Conservation (phyloP, 1,140 invertebrate genomes). For the Cyclargus thomasi region DNA sequence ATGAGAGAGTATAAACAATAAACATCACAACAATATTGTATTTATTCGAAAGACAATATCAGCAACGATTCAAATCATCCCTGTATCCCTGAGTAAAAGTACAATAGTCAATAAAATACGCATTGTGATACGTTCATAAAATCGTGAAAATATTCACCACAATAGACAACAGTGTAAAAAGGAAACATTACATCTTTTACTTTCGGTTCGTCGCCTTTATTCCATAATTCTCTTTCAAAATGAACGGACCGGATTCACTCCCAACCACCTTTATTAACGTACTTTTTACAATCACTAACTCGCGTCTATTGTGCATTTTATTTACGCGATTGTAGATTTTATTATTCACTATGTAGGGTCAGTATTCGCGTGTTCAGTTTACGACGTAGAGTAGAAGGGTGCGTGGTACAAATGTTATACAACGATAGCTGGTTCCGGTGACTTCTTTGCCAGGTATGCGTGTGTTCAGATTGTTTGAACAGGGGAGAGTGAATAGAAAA, state of each 20-base stretch:
- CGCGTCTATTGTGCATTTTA: constrained; percentile 14
- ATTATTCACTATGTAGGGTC: background rate
- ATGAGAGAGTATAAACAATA: too few species aligned
- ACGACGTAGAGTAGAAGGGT: constrained; percentile 14
- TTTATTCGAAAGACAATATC: background rate
- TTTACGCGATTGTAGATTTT: constrained; percentile 12
- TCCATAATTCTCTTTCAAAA: constrained; percentile 40
- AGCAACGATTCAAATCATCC: background rate
- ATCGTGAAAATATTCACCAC: constrained; percentile 15
- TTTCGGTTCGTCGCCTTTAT: constrained; percentile 34
- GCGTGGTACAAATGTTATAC: constrained; percentile 15
- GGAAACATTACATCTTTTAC: constrained; percentile 36
- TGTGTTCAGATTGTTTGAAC: constrained; percentile 21
- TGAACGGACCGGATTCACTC: constrained; percentile 26
- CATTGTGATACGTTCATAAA: constrained; percentile 1
- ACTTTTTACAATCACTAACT: constrained; percentile 27
- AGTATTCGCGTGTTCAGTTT: background rate
- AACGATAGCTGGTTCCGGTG: constrained; percentile 19
- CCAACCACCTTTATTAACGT: constrained; percentile 41
- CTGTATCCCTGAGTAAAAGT: background rate
- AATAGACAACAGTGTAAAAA: constrained; percentile 15
- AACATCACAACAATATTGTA: background rate
- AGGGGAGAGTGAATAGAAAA: background rate
- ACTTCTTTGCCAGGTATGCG: constrained; percentile 21
- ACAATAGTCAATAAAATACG: background rate